Conservation (phyloP, 2,888 invertebrate species). For the Stegana nigrithorax region DNA sequence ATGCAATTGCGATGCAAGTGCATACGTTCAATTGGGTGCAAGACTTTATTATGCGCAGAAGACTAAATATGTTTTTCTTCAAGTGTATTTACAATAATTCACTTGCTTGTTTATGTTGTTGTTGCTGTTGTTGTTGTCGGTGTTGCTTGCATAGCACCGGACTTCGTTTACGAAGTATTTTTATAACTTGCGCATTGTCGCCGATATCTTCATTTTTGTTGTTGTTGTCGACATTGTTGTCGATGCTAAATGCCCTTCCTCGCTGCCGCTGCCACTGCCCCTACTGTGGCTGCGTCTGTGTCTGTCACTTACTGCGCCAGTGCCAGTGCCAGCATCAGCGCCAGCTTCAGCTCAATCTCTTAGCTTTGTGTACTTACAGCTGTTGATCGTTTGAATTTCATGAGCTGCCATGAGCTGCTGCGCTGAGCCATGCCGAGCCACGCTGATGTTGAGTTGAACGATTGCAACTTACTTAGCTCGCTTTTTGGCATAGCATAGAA, state of each 20-base stretch:
- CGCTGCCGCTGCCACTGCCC: conserved; percentile 17
- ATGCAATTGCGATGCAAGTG: no score
- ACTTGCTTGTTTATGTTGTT: conserved; percentile 18
- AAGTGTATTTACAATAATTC: background rate
- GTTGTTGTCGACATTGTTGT: conserved; percentile 9
- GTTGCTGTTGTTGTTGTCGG: conserved; percentile 24
- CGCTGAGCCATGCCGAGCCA: background rate
- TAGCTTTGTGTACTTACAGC: conserved; percentile 6
- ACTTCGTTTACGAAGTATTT: background rate
- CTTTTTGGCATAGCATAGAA: conserved; percentile 31
- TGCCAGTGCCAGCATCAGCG: background rate
- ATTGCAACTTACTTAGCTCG: background rate
- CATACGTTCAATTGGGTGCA: no score
- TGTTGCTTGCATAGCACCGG: background rate
- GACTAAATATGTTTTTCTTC: no score
- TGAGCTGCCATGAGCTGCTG: conserved; percentile 9
- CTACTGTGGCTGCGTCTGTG: background rate
- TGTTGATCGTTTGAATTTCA: conserved; percentile 10
- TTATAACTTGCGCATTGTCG: background rate
- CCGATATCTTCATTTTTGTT: conserved; percentile 26
- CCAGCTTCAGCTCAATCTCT: background rate
- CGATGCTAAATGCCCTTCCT: conserved; percentile 41
- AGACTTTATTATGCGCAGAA: no score
- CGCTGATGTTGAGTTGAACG: background rate
- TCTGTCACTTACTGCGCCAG: background rate